phyloP scores from a whole-genome alignment of 1,140 invertebrate genomes.

The Mizuhopecten yessoensis region DNA sequence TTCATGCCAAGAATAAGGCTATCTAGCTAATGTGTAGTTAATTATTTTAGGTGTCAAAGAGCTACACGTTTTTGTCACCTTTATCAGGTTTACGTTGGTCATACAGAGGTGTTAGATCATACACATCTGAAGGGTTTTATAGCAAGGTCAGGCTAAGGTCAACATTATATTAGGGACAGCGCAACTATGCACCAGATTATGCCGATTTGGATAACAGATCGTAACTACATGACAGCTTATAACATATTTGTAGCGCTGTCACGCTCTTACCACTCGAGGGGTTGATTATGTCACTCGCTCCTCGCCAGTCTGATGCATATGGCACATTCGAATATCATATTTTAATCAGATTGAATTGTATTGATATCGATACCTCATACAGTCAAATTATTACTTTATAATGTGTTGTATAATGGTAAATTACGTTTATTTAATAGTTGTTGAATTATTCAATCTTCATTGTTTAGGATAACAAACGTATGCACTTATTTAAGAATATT shows the following conservation, averaged over 20 bases:
- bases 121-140: slow-evolving; percentile 10
- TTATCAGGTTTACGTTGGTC: neutral
- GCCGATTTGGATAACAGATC: neutral
- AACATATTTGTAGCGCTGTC: too few species aligned
- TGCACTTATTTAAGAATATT: too few species aligned
- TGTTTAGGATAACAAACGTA: too few species aligned
- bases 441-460: too few species aligned
- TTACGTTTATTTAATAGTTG: too few species aligned
- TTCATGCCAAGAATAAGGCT: neutral
- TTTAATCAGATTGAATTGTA: too few species aligned
- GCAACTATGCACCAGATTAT: neutral
- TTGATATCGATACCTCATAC: too few species aligned
- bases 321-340: too few species aligned
- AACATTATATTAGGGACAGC: neutral
- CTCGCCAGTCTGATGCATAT: too few species aligned
- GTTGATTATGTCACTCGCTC: neutral
- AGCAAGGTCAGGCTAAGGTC: neutral
- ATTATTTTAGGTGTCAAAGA: slow-evolving; percentile 14
- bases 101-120: neutral
- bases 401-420: too few species aligned
- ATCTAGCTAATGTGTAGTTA: neutral
- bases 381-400: too few species aligned
- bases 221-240: neutral
- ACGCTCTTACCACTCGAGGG: neutral
- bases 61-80: slow-evolving; percentile 38